Conservation (phyloP, 2,888 invertebrate genomes). For the Latrodectus elegans region DNA sequence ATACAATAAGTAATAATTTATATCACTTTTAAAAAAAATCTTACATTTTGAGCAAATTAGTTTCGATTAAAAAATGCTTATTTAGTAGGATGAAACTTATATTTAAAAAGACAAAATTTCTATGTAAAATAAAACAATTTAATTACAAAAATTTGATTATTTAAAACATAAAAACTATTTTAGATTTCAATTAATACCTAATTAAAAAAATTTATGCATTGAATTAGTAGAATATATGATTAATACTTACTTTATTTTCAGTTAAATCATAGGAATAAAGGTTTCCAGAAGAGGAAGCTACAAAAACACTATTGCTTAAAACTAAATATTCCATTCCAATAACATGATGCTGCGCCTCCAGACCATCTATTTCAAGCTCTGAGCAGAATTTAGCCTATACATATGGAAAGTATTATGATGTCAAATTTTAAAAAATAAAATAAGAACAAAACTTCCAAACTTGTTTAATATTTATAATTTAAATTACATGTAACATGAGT, state of each 20-base stretch:
- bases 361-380: background rate
- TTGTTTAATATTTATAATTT: background rate
- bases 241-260: slow-evolving; percentile 28
- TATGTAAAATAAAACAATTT: no score
- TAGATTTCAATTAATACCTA: no score
- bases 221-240: background rate
- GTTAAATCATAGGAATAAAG: slow-evolving; percentile 54
- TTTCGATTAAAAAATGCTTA: no score
- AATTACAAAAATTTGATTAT: no score
- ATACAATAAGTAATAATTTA: no score
- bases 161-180: no score
- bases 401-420: background rate
- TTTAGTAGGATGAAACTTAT: no score
- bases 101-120: no score
- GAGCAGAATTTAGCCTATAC: background rate
- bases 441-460: background rate
- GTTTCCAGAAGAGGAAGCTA: slow-evolving; percentile 48
- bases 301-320: slow-evolving; percentile 49
- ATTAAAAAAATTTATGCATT: no score
- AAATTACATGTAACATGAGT: no score
- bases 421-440: background rate
- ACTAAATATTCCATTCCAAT: slow-evolving; percentile 55
- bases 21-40: no score
- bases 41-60: no score
- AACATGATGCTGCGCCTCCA: background rate